phyloP scores from a whole-genome alignment of 2,797 vertebrate genomes.

The Sciurus carolinensis region DNA sequence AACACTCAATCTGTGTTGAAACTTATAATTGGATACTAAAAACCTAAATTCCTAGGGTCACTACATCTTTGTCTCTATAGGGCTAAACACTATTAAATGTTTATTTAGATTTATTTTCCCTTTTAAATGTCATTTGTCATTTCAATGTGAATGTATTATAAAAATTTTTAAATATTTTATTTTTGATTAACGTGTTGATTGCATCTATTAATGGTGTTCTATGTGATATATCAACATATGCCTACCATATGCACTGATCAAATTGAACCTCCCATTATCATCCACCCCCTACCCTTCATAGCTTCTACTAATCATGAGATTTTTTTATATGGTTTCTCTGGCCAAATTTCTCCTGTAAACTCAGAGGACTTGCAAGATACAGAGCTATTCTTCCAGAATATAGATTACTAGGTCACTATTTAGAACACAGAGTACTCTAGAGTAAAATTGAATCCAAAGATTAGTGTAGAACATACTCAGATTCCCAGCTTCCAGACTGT shows the following conservation, averaged over 20 bases:
- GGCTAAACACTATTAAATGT: background rate
- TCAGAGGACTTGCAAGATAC: background rate
- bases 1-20: background rate
- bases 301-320: no score
- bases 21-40: background rate
- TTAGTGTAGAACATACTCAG: background rate
- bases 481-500: background rate
- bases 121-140: background rate
- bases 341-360: background rate
- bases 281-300: no score
- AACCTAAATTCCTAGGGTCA: background rate
- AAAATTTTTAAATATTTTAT: background rate
- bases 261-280: background rate
- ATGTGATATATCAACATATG: background rate
- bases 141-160: background rate
- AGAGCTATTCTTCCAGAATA: background rate
- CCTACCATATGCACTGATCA: background rate
- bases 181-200: background rate
- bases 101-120: background rate
- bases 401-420: background rate
- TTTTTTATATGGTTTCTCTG: background rate
- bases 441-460: conserved; percentile 25
- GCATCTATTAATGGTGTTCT: background rate
- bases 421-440: background rate
- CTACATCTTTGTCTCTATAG: background rate